Base-by-base conservation (phyloP, 2,888 invertebrate genomes). In the Sialis lutaria region DNA sequence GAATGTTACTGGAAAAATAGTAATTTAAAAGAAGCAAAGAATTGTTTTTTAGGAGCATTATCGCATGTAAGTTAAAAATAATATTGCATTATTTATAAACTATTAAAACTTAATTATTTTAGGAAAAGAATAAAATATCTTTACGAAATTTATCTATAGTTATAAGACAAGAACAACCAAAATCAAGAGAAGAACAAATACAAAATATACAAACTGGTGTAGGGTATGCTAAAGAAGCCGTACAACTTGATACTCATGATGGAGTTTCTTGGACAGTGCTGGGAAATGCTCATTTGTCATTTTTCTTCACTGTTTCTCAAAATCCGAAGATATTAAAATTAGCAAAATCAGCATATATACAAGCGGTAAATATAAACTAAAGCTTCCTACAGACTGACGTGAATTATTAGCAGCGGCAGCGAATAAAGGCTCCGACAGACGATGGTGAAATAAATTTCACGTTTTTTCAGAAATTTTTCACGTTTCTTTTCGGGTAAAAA, bases 1-100 rank as follows among this genome's bases (percentile, higher is more conserved):
- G 88, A 89, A 62, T 84, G 83, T 58, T 87, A 85, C 60, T 89
- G 87, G 82, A 90, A 90, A 64, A 84, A 83, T 58, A 76, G 81
- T 58, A 84, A 90, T 58, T 67, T 86, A 6, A 72, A 75, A 52
- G 82, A 83, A 56, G 87, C 91, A 0, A 81, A 79, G 57, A 83
- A 81, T 55, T 89, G 89, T 62, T 90, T 90, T 63, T 74, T 79
- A 56, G 82, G 83, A 44, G 88, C 83, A 49, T 64, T 83, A 49
- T 74, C 75, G 58, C 76, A 81, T 64, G 83, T 82, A 64, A 63
- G 67, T 64, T 47, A 34, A 35, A 34, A 6, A 39, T 30, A 43
- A 42, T 48, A 43, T 31, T 49, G 35, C 6, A 47, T 42, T 47
- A 45, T 40, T 41, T 48, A 48, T 47, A 44, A 39, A 37, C 44